phyloP scores from a whole-genome alignment of 53 echinoderm and acorn worm genomes.

The Actinopyga echinites region DNA sequence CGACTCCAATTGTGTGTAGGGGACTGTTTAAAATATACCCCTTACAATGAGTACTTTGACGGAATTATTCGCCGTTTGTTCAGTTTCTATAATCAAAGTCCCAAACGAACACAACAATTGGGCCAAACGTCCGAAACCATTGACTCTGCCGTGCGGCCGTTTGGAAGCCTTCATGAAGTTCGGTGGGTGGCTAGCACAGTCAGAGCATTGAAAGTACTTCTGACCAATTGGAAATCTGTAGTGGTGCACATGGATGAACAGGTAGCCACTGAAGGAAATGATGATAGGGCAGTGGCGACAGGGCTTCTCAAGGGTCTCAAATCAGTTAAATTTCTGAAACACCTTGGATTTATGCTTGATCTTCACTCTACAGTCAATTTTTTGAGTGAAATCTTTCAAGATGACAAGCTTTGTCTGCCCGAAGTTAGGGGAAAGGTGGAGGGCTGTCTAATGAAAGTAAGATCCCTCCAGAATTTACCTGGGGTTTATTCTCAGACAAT shows the following conservation, averaged over 20 bases:
- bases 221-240: not conserved
- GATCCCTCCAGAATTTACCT: not conserved
- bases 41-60: conserved; percentile 20
- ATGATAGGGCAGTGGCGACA: not conserved
- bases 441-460: not conserved
- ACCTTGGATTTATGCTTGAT: not conserved
- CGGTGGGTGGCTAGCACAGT: conserved; percentile 19
- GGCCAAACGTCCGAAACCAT: not conserved
- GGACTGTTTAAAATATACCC: not conserved
- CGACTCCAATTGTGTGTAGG: not conserved
- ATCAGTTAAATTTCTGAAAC: not conserved
- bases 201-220: not conserved
- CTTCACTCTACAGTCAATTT: not conserved
- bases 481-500: not conserved
- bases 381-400: not conserved
- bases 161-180: conserved; percentile 10
- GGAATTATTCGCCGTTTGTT: not conserved
- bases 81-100: conserved; percentile 16
- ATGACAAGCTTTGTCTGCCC: conserved; percentile 14
- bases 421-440: conserved; percentile 8
- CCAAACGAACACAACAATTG: conserved; percentile 18
- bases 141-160: not conserved
- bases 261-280: not conserved
- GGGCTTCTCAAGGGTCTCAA: conserved; percentile 17
- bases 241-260: conserved; percentile 11